phyloP scores from a whole-genome alignment of 2,888 invertebrate species.

The Cheilosia variabilis region DNA sequence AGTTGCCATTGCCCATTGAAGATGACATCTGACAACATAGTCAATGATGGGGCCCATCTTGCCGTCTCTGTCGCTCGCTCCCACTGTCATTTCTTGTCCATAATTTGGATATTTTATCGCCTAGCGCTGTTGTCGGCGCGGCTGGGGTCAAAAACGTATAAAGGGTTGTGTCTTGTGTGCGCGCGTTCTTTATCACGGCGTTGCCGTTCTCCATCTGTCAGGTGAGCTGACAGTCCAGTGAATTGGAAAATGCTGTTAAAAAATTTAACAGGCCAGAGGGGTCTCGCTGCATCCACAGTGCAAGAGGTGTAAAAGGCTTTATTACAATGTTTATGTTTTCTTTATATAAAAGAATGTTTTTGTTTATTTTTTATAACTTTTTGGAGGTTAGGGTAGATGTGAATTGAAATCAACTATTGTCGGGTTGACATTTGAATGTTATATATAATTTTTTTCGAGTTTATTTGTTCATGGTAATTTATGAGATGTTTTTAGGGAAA shows the following conservation, averaged over 20 bases:
- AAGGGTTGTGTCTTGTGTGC: constrained; percentile 63
- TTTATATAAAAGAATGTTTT: constrained; percentile 12
- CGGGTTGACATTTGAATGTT: constrained; percentile 50
- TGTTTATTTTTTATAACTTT: constrained; percentile 18
- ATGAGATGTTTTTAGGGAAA: constrained; percentile 60
- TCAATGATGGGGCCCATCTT: constrained; percentile 57
- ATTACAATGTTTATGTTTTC: constrained; percentile 74
- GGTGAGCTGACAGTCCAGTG: constrained; percentile 68
- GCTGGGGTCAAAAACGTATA: constrained; percentile 36
- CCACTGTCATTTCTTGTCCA: constrained; percentile 66
- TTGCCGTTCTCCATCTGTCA: constrained; percentile 70
- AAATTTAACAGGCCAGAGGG: constrained; percentile 3
- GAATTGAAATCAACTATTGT: constrained; percentile 61
- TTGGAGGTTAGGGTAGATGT: constrained; percentile 35
- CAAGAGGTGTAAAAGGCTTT: constrained; percentile 72
- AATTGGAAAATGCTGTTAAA: constrained; percentile 61
- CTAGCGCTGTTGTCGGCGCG: constrained; percentile 29
- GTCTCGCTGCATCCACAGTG: not conserved
- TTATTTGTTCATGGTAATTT: constrained; percentile 70
- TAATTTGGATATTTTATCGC: constrained; percentile 74
- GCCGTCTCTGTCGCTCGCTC: constrained; percentile 41
- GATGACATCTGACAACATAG: constrained; percentile 75
- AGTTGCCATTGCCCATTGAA: constrained; percentile 72
- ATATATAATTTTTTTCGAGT: constrained; percentile 38
- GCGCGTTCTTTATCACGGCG: constrained; percentile 27